Evolutionary conservation across 2,113 vertebrate species (phyloP).

Genomic region (Pterocles gutturalis): DNA sequence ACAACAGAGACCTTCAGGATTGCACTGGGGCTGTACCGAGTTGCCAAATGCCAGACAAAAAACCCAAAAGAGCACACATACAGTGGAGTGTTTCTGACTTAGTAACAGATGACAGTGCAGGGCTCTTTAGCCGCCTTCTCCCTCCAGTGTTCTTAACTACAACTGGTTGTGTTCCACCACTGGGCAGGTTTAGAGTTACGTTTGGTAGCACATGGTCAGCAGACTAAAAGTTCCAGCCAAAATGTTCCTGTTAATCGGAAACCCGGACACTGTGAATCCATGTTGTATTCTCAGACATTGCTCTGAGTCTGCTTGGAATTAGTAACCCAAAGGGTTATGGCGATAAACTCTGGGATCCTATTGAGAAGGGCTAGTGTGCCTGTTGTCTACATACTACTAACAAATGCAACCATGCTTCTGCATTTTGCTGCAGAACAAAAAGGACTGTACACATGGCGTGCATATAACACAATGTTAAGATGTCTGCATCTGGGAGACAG

Average conservation of each 20-base stretch:
- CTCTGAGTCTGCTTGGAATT: not conserved
- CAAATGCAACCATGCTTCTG: not conserved
- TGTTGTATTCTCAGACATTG: not conserved
- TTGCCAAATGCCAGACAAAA: not conserved
- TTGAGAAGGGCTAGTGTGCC: not conserved
- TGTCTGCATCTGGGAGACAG: not conserved
- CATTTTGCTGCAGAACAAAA: not conserved
- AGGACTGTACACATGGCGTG: not conserved
- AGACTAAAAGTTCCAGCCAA: not conserved
- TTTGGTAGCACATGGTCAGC: not conserved
- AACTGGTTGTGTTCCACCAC: not conserved
- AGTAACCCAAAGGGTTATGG: not conserved
- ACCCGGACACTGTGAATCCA: not conserved
- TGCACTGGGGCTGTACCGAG: accelerated
- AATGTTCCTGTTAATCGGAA: not conserved
- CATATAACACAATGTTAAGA: not conserved
- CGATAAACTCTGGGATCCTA: not conserved
- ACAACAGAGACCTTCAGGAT: not conserved
- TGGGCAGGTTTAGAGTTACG: not conserved
- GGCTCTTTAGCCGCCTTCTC: not conserved
- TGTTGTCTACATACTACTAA: not conserved
- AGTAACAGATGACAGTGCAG: not conserved
- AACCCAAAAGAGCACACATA: not conserved
- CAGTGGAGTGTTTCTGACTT: not conserved
- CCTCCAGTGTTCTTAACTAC: not conserved